These are phyloP conservation scores for Anabas testudineus DNA, from an alignment of 2,797 vertebrate genomes.

Conservation along the genomic window DNA sequence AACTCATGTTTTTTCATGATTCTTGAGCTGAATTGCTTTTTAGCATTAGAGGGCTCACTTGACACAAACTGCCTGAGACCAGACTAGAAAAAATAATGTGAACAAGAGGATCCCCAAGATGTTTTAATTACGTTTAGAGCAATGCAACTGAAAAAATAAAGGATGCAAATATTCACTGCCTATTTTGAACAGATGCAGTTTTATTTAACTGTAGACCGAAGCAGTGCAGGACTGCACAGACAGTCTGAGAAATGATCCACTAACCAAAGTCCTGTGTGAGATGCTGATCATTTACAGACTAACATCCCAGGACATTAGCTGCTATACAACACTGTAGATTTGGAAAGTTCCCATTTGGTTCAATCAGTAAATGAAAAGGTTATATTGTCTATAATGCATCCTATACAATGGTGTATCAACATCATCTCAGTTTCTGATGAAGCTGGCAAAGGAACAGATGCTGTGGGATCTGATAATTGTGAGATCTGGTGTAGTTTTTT, in stretches of 20 bases:
- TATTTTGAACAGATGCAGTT: background rate
- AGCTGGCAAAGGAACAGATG: slow-evolving; percentile 36
- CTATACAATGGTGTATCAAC: background rate
- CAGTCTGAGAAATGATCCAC: background rate
- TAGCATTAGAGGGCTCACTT: slow-evolving; percentile 46
- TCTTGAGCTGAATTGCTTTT: slow-evolving; percentile 51
- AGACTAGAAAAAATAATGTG: slow-evolving; percentile 11
- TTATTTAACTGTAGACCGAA: slow-evolving; percentile 11
- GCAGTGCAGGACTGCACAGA: background rate
- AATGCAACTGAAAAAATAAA: slow-evolving; percentile 25
- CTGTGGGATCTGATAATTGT: slow-evolving; percentile 61
- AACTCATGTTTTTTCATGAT: slow-evolving; percentile 47
- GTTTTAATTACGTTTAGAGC: slow-evolving; percentile 22
- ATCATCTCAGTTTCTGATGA: slow-evolving; percentile 16
- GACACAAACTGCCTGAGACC: slow-evolving; percentile 32
- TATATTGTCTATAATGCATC: slow-evolving; percentile 2
- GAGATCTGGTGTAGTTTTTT: slow-evolving; percentile 62
- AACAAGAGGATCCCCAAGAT: slow-evolving; percentile 9
- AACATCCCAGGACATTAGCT: slow-evolving; percentile 35
- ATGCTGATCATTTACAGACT: slow-evolving; percentile 31
- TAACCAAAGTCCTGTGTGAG: slow-evolving; percentile 1
- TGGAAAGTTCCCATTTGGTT: background rate
- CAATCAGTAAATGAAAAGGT: background rate
- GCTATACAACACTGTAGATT: background rate
- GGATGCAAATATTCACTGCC: background rate